Evolutionary conservation across 1,140 invertebrate genomes (phyloP), one percentile per base, ranked within the genome.

Genomic region (Drosophila trapezifrons): DNA sequence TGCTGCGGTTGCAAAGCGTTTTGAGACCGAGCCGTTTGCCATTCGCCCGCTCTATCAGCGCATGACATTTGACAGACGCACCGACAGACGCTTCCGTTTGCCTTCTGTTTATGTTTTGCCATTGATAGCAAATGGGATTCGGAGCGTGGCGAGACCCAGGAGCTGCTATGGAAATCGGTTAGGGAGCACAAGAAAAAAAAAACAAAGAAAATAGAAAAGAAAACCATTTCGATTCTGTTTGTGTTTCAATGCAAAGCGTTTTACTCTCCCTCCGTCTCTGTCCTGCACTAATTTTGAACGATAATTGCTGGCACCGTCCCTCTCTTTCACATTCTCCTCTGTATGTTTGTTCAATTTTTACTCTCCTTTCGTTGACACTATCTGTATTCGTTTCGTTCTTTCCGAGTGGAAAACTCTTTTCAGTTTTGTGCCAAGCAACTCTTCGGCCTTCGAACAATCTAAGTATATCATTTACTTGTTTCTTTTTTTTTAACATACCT

Each of bases 41-140:
- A 87, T 87, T 89, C 72, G 76, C 65, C 65, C 66, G 84, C 83
- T 87, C 84, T 74, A 87, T 70, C 84, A 90, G 84, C 74, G 74
- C 80, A 80, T 80, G 84, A 80, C 84, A 89, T 84, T 78, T 89
- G 84, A 80, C 78, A 77, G 79, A 80, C 77, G 59, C 54, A 51
- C 32, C 25, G 43, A 37, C 46, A 20, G 60, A 47, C 46, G 45
- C 22, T 18, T 42, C 60, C 37, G 65, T 47, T 66, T 66, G 65
- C n/a, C 60, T 59, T 66, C 67, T 78, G 54, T 78, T 81, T 78
- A 67, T 75, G 52, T 51, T 75, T 49, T 42, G 54, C 67, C 77
- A 83, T 78, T 89, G 84, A 89, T 89, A 89, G 84, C 80, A 63
- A 57, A 20, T 40, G 72, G 47, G 56, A 76, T 71, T 80, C 70